Evolutionary conservation across 2,888 invertebrate genomes (phyloP), one percentile per base, ranked within the genome.

Genomic region (Lydus trimaculatus): DNA sequence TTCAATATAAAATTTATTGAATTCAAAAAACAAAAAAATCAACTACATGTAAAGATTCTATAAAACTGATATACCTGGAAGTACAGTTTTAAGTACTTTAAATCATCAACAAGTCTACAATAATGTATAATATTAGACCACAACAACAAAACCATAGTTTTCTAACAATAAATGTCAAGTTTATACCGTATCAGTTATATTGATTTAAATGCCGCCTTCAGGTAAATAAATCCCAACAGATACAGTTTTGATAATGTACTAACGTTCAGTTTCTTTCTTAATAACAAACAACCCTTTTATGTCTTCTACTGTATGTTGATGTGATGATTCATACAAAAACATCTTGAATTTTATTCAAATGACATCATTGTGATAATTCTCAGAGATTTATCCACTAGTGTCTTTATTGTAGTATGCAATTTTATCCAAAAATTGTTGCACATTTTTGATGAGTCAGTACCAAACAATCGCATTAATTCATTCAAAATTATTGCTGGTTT

Each of bases 121-220:
- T 52, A 52, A 52, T 13, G 25, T 52, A 25, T 52, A 52, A 52
- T 52, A 25, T 52, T 8, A 28, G 48, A 56, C 25, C 13, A 56
- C 7, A 56, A 28, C 56, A 52, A n/a, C n/a, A n/a, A n/a, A 4
- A n/a, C 56, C 56, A 56, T 56, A 56, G 56, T 28, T 56, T 56
- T 56, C 25, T 28, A 25, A 56, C 25, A 56, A 56, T 56, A 56
- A 56, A 56, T 56, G 56, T 56, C 56, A 56, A 56, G 56, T 56
- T 56, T 56, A 56, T 28, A 56, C 5, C 11, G 25, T 52, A 52
- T 52, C 52, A 52, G 52, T 52, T 52, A 13, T 52, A 52, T 56
- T 56, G 56, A 56, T 56, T 56, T 56, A 56, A 56, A 56, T n/a
- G 56, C 56, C 56, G 25, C 56, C 56, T 56, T 6, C 13, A 56